A percentile compares a stretch with the other conserved stretches of the same genome.
Conservation (phyloP, 2,113 vertebrate genomes). For the Addax nasomaculatus region DNA sequence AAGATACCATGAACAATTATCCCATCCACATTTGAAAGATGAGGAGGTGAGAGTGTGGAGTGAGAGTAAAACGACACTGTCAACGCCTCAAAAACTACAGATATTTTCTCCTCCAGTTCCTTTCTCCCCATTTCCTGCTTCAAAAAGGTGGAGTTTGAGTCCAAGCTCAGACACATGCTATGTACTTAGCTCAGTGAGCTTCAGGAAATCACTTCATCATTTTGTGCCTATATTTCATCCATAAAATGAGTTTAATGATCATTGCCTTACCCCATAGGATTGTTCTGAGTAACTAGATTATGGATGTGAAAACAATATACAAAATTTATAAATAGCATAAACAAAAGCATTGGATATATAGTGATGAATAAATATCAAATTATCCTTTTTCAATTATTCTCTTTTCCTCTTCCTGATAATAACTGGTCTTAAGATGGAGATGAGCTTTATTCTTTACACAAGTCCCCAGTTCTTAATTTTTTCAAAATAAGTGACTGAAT, state of each 20-base stretch:
- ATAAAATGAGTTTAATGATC: not conserved
- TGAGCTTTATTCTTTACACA: constrained; percentile 3
- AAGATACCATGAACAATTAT: not conserved
- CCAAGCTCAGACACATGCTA: not conserved
- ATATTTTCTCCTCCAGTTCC: not conserved
- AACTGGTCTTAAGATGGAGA: not conserved
- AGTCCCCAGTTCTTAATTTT: not conserved
- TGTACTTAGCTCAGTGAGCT: not conserved
- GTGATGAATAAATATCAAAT: not conserved
- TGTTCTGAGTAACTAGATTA: not conserved
- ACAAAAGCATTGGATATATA: not conserved
- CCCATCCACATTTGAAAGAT: constrained; percentile 16
- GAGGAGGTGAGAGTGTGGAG: not conserved
- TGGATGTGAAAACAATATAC: not conserved
- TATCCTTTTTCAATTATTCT: not conserved
- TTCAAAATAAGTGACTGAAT: not conserved
- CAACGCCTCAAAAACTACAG: not conserved
- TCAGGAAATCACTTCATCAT: not conserved
- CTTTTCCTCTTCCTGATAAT: not conserved
- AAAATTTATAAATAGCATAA: not conserved
- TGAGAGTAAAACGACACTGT: not conserved
- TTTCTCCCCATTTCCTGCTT: not conserved
- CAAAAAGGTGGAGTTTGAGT: not conserved
- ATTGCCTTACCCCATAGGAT: not conserved
- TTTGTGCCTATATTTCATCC: not conserved